Base-by-base conservation (phyloP, 2,113 vertebrate species). In the Neodon shergylaensis region DNA sequence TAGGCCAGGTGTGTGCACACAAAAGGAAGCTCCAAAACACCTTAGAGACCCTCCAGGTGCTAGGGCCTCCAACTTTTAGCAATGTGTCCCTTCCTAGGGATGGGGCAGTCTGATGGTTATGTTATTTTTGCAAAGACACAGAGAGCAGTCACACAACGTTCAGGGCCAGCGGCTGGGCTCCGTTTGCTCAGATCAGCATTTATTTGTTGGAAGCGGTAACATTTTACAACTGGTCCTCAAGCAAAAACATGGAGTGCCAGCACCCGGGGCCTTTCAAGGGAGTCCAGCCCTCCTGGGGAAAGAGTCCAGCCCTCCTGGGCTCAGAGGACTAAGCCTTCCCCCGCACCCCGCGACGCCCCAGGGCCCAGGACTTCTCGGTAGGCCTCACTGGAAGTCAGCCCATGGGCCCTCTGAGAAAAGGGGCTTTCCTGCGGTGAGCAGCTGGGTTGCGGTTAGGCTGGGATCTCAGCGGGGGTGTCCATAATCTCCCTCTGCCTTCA, bases 181-280 rank as follows among this genome's bases (percentile, higher is more conserved):
- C 84, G 72, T 98, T 98, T 61, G 94, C 96, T 98, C 97, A 98
- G 83, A 90, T 97, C 94, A 98, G 96, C 96, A 95, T 98, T 99
- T 98, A 98, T 99, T 98, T 97, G 97, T 92, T 98, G 97, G 96
- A 97, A 98, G 89, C 96, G 97, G 97, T 97, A 98, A 98, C 98
- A 97, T 97, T 97, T 98, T 98, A 98, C 98, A 98, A 82, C 91
- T 97, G 97, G 97, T 97, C 97, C 70, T 98, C 22, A 12, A 94
- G 0, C 95, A 94, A 94, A 91, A 96, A 95, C 19, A 88, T 4
- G 58, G 88, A 95, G 12, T 65, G 95, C 65, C 89, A 95, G 47
- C 94, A 94, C 97, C 96, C 90, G 54, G 83, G 49, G 91, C 94
- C 26, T 96, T 97, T 97, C 88, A 21, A 14, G 54, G 1, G 42